phyloP scores from a whole-genome alignment of 2,888 invertebrate species.

The Sphaeridia pumilis region DNA sequence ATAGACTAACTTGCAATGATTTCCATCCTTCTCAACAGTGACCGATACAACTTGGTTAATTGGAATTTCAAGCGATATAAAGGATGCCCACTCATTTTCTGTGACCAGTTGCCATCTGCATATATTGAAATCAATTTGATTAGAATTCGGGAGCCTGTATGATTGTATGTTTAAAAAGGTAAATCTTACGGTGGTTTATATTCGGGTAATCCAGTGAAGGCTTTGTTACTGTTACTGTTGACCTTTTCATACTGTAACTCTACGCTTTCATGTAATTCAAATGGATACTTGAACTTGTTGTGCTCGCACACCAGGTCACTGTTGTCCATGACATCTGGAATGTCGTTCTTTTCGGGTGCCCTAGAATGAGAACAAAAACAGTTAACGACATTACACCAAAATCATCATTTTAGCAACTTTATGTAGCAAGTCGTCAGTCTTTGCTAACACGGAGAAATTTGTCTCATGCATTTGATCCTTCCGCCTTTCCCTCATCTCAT shows the following conservation, averaged over 20 bases:
- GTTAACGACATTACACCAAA: neutral
- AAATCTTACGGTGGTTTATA: neutral
- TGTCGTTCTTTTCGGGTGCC: conserved; percentile 16
- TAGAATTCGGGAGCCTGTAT: too few species aligned
- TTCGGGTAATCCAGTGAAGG: neutral
- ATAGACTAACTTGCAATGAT: conserved; percentile 8
- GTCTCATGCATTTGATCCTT: too few species aligned
- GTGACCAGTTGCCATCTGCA: conserved; percentile 18
- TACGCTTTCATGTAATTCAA: neutral
- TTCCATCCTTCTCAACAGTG: conserved; percentile 2
- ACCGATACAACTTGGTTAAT: conserved; percentile 14
- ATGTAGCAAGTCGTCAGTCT: too few species aligned
- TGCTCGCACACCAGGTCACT: conserved; percentile 22
- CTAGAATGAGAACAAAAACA: conserved; percentile 14
- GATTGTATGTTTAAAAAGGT: too few species aligned
- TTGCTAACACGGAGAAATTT: too few species aligned
- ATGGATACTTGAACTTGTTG: conserved; percentile 20
- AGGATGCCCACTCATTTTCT: conserved; percentile 19
- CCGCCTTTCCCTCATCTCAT: too few species aligned
- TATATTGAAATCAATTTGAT: neutral
- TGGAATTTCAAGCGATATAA: conserved; percentile 17
- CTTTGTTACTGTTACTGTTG: neutral
- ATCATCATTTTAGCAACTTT: neutral
- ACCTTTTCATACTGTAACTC: neutral
- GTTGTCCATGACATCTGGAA: conserved; percentile 13